phyloP scores from a whole-genome alignment of 1,140 invertebrate species.

The Lineus longissimus region DNA sequence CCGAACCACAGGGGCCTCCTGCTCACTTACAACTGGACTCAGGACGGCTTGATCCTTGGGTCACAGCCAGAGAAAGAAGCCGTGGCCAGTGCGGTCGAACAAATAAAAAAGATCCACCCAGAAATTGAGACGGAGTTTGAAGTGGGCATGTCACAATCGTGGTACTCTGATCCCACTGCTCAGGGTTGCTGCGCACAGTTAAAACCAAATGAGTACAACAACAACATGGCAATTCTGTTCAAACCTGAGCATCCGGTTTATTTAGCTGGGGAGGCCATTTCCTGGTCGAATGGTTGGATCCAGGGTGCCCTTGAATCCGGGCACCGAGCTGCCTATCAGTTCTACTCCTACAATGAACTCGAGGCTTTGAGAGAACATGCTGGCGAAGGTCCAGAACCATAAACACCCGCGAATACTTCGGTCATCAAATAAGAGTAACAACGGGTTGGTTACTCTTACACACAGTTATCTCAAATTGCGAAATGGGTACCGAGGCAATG shows the following conservation, averaged over 20 bases:
- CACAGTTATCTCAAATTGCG: too few relatives aligned
- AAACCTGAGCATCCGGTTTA: conserved; percentile 12
- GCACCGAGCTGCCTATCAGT: conserved; percentile 12
- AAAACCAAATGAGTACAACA: conserved; percentile 14
- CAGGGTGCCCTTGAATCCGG: conserved; percentile 17
- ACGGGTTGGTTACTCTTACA: too few relatives aligned
- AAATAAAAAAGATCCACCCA: conserved; percentile 23
- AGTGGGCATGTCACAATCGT: conserved; percentile 19
- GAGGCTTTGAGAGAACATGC: too few relatives aligned
- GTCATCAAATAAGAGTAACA: too few relatives aligned
- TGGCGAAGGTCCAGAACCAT: too few relatives aligned
- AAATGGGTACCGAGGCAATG: too few relatives aligned
- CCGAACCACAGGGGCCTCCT: conserved; percentile 14
- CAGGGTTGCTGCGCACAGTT: conserved; percentile 18
- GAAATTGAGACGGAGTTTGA: conserved; percentile 21
- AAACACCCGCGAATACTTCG: too few relatives aligned
- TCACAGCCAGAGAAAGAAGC: conserved; percentile 13
- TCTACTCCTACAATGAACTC: conserved; percentile 8
- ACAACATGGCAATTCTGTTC: not conserved
- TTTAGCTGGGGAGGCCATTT: conserved; percentile 15
- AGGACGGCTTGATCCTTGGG: conserved; percentile 17
- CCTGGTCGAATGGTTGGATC: conserved; percentile 18
- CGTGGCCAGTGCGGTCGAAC: conserved; percentile 16
- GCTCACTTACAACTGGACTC: conserved; percentile 16
- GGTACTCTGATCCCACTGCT: conserved; percentile 17